Evolutionary conservation across 2,113 vertebrate genomes (phyloP).

Genomic region (Australoheros scitulus): DNA sequence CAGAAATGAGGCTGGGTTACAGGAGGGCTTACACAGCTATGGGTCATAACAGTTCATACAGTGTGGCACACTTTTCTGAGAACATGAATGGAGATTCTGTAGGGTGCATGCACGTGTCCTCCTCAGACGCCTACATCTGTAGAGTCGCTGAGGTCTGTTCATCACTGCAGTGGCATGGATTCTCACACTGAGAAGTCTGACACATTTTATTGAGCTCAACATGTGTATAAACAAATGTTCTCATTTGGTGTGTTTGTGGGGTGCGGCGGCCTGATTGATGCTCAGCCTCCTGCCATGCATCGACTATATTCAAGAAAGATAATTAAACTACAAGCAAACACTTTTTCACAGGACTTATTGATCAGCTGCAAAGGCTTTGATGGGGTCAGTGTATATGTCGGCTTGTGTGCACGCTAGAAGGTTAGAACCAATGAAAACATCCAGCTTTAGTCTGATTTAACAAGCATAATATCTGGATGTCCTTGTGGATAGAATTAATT

Average conservation of each 20-base stretch:
- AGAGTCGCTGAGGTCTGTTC: background rate
- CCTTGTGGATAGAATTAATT: background rate
- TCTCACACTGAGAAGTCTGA: background rate
- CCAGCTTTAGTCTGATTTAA: background rate
- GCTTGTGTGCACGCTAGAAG: background rate
- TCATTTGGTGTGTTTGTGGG: background rate
- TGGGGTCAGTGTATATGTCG: background rate
- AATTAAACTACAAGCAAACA: conserved; percentile 4
- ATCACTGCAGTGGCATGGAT: background rate
- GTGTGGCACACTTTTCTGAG: background rate
- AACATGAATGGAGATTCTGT: background rate
- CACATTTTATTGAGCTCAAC: background rate
- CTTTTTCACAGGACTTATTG: conserved; percentile 3
- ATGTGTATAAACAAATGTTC: background rate
- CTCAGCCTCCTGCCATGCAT: background rate
- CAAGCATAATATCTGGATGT: background rate
- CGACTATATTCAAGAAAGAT: conserved; percentile 9
- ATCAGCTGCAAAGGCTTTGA: conserved; percentile 1
- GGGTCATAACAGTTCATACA: background rate
- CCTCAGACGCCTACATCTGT: background rate
- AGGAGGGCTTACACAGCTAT: background rate
- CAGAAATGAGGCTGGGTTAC: background rate
- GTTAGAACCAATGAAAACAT: background rate
- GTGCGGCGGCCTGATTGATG: background rate
- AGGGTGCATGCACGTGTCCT: background rate